These are phyloP conservation scores for Gymnorhina tibicen DNA, from an alignment of 2,113 vertebrate genomes.

Conservation along the genomic window DNA sequence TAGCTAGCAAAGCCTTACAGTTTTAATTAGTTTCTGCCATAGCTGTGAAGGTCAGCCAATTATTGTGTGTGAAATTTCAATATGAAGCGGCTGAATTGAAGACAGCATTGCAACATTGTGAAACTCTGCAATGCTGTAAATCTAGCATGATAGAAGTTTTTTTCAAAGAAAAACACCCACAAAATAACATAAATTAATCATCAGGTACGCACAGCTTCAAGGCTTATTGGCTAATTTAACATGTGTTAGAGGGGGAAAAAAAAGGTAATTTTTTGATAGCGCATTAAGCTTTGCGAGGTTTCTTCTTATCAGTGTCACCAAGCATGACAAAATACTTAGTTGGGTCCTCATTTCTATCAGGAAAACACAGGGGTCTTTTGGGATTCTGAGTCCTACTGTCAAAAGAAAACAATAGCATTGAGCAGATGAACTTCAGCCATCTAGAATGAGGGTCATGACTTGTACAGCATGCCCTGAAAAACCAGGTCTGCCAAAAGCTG, in stretches of 20 bases:
- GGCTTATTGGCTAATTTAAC: conserved; percentile 70
- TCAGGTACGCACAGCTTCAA: conserved; percentile 62
- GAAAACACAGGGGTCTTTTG: not conserved
- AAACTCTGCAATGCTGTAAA: conserved; percentile 60
- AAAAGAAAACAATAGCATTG: not conserved
- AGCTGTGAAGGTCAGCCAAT: conserved; percentile 98
- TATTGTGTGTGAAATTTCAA: conserved; percentile 95
- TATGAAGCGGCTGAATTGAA: conserved; percentile 78
- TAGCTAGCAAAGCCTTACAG: conserved; percentile 88
- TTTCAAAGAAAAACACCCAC: not conserved
- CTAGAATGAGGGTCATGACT: not conserved
- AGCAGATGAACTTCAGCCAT: not conserved
- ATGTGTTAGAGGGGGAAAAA: not conserved
- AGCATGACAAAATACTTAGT: conserved; percentile 44
- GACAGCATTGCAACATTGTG: conserved; percentile 70
- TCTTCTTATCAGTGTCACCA: conserved; percentile 44
- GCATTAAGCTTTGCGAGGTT: not conserved
- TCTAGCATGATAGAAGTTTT: conserved; percentile 43
- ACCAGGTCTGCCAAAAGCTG: not conserved
- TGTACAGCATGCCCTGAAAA: not conserved
- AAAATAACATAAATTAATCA: conserved; percentile 72
- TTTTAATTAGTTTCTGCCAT: conserved; percentile 97
- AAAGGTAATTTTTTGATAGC: conserved; percentile 45
- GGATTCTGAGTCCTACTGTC: not conserved
- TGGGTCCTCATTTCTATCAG: conserved; percentile 6